Evolutionary conservation across 2,888 invertebrate genomes (phyloP).

Genomic region (Aphodius granarius): DNA sequence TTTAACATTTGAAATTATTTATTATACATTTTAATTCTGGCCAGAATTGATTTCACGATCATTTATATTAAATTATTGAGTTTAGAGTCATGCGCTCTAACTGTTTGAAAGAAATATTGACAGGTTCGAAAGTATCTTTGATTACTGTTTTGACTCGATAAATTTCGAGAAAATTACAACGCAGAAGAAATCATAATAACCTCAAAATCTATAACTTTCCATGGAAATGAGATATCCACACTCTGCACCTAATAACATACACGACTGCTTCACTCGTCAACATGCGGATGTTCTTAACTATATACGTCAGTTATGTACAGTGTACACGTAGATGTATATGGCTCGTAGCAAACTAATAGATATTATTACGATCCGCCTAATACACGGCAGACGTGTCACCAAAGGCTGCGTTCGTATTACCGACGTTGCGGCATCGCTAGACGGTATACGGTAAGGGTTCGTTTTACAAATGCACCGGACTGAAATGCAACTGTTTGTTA

Average conservation of each 20-base stretch:
- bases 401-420: neutral
- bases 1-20: neutral
- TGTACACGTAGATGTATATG: neutral
- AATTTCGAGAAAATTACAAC: neutral
- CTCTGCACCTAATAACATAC: neutral
- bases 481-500: slow-evolving; percentile 30
- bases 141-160: too few species aligned
- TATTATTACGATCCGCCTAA: neutral
- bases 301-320: neutral
- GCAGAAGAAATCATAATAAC: neutral
- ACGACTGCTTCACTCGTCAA: too few species aligned
- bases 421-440: neutral
- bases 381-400: neutral
- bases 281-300: neutral
- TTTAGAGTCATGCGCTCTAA: too few species aligned
- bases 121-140: too few species aligned
- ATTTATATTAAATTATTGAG: too few species aligned
- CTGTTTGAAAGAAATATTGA: too few species aligned
- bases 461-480: slow-evolving; percentile 16
- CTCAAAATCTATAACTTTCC: neutral
- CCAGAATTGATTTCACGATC: too few species aligned
- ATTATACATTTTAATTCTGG: neutral
- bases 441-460: neutral
- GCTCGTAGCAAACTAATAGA: neutral
- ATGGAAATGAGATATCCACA: neutral